Evolutionary conservation across 2,113 vertebrate species (phyloP).

Genomic region (Macrotus californicus): DNA sequence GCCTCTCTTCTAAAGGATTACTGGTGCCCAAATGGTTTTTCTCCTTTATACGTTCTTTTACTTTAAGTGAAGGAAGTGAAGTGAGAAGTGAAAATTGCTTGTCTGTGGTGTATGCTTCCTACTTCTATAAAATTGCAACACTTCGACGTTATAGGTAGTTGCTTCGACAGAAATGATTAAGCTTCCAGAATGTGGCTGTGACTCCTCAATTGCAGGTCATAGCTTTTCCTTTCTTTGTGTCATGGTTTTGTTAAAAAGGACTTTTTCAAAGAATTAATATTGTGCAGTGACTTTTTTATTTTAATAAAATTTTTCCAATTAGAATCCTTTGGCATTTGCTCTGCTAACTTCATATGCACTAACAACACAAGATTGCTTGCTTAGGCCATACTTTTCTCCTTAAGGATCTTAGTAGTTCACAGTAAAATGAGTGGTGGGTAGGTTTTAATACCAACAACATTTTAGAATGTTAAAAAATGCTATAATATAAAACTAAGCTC

Average conservation of each 20-base stretch:
- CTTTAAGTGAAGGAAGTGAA: conserved; percentile 36
- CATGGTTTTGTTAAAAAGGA: conserved; percentile 5
- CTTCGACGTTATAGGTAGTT: conserved; percentile 20
- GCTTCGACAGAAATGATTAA: conserved; percentile 7
- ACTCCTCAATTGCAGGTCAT: neutral
- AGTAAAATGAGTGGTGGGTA: neutral
- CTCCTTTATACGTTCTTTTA: neutral
- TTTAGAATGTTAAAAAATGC: conserved; percentile 23
- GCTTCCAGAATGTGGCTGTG: neutral
- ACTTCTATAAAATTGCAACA: neutral
- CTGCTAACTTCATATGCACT: neutral
- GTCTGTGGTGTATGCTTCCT: neutral
- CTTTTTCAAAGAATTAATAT: conserved; percentile 33
- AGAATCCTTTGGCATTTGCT: neutral
- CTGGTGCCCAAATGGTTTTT: neutral
- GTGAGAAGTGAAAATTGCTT: conserved; percentile 50
- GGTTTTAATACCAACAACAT: neutral
- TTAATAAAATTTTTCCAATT: conserved; percentile 6
- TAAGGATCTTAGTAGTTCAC: neutral
- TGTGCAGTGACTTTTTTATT: neutral
- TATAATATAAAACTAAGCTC: conserved; percentile 15
- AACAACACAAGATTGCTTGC: neutral
- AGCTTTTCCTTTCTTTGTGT: conserved; percentile 42
- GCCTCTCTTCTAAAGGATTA: neutral
- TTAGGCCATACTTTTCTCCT: neutral